Evolutionary conservation across 2,888 invertebrate species (phyloP), one percentile per base, ranked within the genome.

Genomic region (Trisateles emortualis): DNA sequence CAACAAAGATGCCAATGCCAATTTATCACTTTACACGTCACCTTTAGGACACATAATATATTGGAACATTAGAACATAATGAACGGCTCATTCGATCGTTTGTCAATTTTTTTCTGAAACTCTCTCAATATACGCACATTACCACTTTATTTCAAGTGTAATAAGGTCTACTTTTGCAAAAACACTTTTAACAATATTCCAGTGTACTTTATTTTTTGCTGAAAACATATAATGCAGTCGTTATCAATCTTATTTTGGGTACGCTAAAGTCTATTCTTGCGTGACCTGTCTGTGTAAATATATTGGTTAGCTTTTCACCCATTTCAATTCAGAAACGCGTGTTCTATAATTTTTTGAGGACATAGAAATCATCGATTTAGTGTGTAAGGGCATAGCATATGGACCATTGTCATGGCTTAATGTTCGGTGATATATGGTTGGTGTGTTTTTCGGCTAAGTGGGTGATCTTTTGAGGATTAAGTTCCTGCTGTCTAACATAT

Each of bases 61-160:
- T 90, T 85, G 85, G 86, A 79, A 84, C 88, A 90, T 90, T 90
- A 90, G 82, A 83, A 81, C 78, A 89, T 87, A 90, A 90, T 88
- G 88, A 90, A 85, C 86, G 83, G 81, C 81, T 85, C 81, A 79
- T 79, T 76, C 68, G 75, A 76, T 82, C 87, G 83, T 90, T 86
- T 85, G 85, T 89, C 90, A 89, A 83, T 84, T 85, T 87, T 86
- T 52, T 84, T 83, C 68, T 74, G 66, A 30, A 38, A 48, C 65
- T 36, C 40, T 54, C 38, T 30, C 39, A 16, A 22, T 13, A 13
- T 19, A 2, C 30, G 11, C 5, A 16, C 17, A 0, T 22, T 24
- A 17, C 6, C 3, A 6, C 9, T 13, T 17, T 14, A 13, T 38
- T 46, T 17, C 30, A 1, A 19, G 11, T 13, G 1, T 1, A 2